Evolutionary conservation across 64 coral and sea anemone species (phyloP), one percentile per base, ranked within the genome.

Genomic region (Stichodactyla helianthus): DNA sequence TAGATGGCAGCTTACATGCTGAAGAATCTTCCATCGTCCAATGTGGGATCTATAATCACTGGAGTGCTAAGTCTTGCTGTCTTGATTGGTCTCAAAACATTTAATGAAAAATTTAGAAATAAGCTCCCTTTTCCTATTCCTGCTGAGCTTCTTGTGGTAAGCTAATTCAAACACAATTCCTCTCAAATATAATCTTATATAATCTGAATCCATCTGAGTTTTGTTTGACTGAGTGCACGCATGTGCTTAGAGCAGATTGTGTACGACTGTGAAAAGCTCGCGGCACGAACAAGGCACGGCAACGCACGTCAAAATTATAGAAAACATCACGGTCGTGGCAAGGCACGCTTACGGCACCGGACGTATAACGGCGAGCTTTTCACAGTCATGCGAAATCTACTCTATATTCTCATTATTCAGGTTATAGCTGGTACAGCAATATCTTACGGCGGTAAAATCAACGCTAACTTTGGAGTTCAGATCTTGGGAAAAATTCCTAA

Each of bases 101-200:
- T 98, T 11, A 98, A 98, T 59, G 95, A 94, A 28, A 89, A 89
- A 87, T 98, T 67, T 50, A 98, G 84, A 25, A 59, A 83, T 8
- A 94, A 44, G 68, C 25, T 98, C 1, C 93, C 85, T 20, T 18
- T 98, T 80, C 95, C 95, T 53, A 89, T 98, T 6, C 95, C 95
- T 52, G 95, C 95, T 9, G 95, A 98, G 85, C 84, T 98, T 6
- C 79, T 98, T 62, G 95, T 94, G 92, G n/a, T n/a, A n/a, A n/a
- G n/a, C n/a, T n/a, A n/a, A n/a, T n/a, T n/a, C n/a, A n/a, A n/a
- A n/a, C n/a, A n/a, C n/a, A n/a, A 58, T 10, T 57, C 7, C 55
- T 13, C 28, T 31, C 28, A 31, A 31, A 31, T 31, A 1, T 31
- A 31, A 31, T 31, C 28, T 1, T 31, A 1, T 31, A 31, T 31